Evolutionary conservation across 2,888 invertebrate genomes (phyloP).

Genomic region (Ochlodes sylvanus): DNA sequence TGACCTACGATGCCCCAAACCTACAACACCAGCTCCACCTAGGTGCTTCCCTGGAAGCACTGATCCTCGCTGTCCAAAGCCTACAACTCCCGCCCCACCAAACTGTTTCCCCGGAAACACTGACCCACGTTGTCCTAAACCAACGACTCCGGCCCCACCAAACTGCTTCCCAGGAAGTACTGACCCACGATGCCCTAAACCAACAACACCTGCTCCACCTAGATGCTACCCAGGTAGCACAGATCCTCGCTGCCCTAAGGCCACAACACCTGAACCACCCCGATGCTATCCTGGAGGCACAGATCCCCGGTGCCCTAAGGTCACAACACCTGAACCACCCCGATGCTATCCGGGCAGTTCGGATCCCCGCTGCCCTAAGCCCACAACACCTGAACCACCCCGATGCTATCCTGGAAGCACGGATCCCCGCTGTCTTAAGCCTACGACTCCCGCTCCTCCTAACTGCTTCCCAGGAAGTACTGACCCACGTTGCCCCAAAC

Average conservation of each 20-base stretch:
- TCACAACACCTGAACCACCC: conserved; percentile 37
- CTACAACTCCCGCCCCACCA: conserved; percentile 42
- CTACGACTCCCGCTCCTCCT: conserved; percentile 42
- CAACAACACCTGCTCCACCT: conserved; percentile 36
- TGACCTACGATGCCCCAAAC: conserved; percentile 53
- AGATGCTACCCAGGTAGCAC: conserved; percentile 38
- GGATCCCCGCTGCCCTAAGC: conserved; percentile 39
- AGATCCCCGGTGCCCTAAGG: conserved; percentile 40
- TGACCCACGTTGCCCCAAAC: conserved; percentile 47
- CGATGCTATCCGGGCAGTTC: conserved; percentile 40
- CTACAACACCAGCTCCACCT: conserved; percentile 44
- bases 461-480: conserved; percentile 50
- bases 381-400: conserved; percentile 34
- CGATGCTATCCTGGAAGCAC: conserved; percentile 44
- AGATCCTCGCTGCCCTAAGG: conserved; percentile 45
- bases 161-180: conserved; percentile 50
- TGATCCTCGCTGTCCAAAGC: conserved; percentile 42
- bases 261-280: conserved; percentile 39
- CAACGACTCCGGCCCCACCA: conserved; percentile 43
- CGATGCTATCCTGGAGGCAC: conserved; percentile 42
- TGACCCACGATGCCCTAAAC: conserved; percentile 49
- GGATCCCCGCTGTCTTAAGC: conserved; percentile 41
- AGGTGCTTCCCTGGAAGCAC: conserved; percentile 37
- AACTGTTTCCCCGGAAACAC: conserved; percentile 41
- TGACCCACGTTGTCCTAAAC: conserved; percentile 40